phyloP scores from a whole-genome alignment of 2,113 vertebrate species.

The Grus americana region DNA sequence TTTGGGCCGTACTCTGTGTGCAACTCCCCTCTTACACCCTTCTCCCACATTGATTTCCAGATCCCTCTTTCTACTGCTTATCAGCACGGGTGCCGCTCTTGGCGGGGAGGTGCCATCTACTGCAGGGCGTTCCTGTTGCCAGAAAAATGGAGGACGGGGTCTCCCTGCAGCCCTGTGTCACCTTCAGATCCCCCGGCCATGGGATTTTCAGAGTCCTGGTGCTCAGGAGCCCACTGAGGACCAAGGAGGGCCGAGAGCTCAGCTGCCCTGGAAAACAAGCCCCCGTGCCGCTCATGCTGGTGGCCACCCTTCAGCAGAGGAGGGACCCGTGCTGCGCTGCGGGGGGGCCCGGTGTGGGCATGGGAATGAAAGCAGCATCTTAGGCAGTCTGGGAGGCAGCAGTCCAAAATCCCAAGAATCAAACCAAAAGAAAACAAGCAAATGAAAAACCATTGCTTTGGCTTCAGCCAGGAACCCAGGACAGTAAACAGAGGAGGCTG shows the following conservation, averaged over 20 bases:
- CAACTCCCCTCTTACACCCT: not conserved
- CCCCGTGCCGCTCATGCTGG: rapidly evolving
- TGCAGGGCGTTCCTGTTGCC: not conserved
- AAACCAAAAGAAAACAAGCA: constrained; percentile 15
- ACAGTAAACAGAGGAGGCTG: constrained; percentile 5
- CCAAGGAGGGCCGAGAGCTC: not conserved
- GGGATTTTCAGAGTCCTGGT: rapidly evolving
- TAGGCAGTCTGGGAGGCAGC: not conserved
- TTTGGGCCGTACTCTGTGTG: rapidly evolving
- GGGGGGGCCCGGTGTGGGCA: rapidly evolving
- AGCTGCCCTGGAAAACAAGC: not conserved
- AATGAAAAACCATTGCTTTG: not conserved
- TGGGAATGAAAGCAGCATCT: not conserved
- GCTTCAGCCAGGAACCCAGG: not conserved
- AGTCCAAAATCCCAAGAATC: not conserved
- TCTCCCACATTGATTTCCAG: not conserved
- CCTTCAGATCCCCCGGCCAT: not conserved
- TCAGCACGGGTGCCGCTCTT: not conserved
- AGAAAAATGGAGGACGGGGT: not conserved
- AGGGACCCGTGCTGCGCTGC: rapidly evolving
- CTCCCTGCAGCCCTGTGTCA: not conserved
- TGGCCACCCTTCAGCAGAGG: not conserved
- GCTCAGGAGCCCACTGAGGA: not conserved
- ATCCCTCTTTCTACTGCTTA: not conserved
- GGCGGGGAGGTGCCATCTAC: not conserved